These are phyloP conservation scores for Sebastes itinus DNA, from an alignment of 2,797 vertebrate species.

Conservation along the genomic window DNA sequence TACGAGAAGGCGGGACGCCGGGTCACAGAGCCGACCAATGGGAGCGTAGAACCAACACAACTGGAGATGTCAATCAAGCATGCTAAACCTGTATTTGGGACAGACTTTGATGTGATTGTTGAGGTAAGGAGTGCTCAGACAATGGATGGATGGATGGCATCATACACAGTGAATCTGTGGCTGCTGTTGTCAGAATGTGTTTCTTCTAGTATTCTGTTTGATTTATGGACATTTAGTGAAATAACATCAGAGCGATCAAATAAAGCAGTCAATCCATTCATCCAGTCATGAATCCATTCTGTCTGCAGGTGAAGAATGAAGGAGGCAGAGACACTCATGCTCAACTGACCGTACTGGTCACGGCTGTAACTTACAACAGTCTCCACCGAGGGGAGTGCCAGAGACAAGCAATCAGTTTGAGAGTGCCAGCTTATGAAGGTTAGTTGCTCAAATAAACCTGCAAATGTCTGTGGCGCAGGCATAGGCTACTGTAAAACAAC, in stretches of 20 bases:
- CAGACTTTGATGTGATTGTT: conserved; percentile 83
- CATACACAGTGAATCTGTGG: neutral
- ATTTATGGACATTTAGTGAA: neutral
- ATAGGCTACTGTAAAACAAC: neutral
- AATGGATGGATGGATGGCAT: neutral
- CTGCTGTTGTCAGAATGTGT: neutral
- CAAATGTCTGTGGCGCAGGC: neutral
- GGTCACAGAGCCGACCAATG: neutral
- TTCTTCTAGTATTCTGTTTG: neutral
- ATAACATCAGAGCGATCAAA: neutral
- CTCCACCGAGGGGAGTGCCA: conserved; percentile 73
- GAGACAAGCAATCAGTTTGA: conserved; percentile 56
- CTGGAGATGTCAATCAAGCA: conserved; percentile 78
- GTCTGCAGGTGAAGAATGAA: conserved; percentile 72
- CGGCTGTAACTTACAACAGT: conserved; percentile 78
- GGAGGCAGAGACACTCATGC: conserved; percentile 56
- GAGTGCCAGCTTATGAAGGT: conserved; percentile 72
- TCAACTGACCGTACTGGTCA: conserved; percentile 68
- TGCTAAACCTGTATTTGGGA: conserved; percentile 76
- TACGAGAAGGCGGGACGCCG: conserved; percentile 75
- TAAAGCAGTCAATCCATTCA: neutral
- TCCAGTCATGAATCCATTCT: neutral
- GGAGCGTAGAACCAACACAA: neutral
- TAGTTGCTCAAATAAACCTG: neutral
- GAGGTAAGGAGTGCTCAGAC: conserved; percentile 62